Base-by-base conservation (phyloP, 2,888 invertebrate species). In the Andricus curvator region DNA sequence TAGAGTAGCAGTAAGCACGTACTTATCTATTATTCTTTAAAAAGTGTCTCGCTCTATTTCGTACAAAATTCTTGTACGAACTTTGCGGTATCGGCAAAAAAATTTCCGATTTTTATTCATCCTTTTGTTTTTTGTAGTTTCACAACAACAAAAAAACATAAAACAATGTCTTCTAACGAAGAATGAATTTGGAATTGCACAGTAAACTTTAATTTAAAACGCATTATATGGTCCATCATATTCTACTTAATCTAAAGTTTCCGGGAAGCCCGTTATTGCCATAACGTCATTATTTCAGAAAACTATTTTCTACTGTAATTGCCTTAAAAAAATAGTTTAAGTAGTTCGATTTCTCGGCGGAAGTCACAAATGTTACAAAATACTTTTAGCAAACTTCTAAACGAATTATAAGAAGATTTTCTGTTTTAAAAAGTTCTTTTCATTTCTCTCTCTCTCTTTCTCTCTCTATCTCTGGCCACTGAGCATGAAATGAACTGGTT, bases 401-500 rank as follows among this genome's bases (percentile, higher is more conserved):
- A 62, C 13, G 15, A 62, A n/a, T 51, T 2, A 51, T 56, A n/a
- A 56, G 13, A 1, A 15, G 4, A 62, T 25, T 62, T n/a, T 62
- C 56, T 25, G 44, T 13, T 48, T 68, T 48, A 68, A 68, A 22
- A 41, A 8, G 37, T 22, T n/a, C 5, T 66, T 5, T 68, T 6
- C 8, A 8, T 6, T 3, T 33, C 6, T 33, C 6, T 33, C 5
- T 33, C 33, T 33, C 33, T 33, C 33, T 33, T 0, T 33, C 6
- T 33, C 2, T 33, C 37, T 37, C 37, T 37, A 1, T 37, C 8
- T 37, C 37, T 68, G 17, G 25, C 22, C 8, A 25, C 44, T 68
- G 15, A 44, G 25, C 44, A 68, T 68, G 68, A 44, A 68, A 48
- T 41, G 68, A 68, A 68, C 68, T 44, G 68, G 48, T 68, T 68